A percentile compares a stretch with the other conserved stretches of the same genome.
Conservation (phyloP, 1,140 invertebrate species). For the Microplitis demolitor region DNA sequence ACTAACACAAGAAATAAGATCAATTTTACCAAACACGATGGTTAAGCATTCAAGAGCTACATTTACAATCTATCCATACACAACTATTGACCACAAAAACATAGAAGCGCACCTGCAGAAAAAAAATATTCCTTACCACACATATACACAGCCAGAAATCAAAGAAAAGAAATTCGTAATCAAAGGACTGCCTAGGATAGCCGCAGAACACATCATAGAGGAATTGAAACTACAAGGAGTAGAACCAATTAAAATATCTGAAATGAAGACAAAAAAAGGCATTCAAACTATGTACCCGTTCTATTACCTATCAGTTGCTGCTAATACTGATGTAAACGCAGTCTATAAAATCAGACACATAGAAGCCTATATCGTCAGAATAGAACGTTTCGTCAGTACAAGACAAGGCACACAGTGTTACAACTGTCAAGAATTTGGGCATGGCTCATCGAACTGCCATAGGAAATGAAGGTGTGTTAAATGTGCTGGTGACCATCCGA, state of each 20-base stretch:
- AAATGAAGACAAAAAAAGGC: not conserved
- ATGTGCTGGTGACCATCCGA: constrained; percentile 1
- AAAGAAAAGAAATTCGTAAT: no score
- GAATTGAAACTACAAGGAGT: not conserved
- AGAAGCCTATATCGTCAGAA: not conserved
- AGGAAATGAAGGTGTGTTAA: constrained; percentile 22
- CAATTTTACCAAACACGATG: not conserved
- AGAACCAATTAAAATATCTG: not conserved
- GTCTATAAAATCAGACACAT: not conserved
- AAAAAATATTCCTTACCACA: no score
- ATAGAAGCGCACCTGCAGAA: no score
- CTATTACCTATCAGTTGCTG: not conserved
- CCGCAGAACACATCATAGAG: no score
- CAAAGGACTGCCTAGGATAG: no score
- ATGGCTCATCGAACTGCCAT: constrained; percentile 15
- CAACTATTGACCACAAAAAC: no score
- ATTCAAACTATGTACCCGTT: not conserved
- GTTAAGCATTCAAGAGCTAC: no score
- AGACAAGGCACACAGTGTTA: constrained; percentile 24
- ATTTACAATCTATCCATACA: no score
- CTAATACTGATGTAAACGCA: not conserved
- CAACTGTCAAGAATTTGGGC: constrained; percentile 20
- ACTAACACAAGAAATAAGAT: not conserved
- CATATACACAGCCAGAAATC: no score
- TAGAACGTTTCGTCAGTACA: constrained; percentile 23